These are phyloP conservation scores for Glaucomys volans DNA, from an alignment of 2,113 vertebrate genomes.

Conservation along the genomic window DNA sequence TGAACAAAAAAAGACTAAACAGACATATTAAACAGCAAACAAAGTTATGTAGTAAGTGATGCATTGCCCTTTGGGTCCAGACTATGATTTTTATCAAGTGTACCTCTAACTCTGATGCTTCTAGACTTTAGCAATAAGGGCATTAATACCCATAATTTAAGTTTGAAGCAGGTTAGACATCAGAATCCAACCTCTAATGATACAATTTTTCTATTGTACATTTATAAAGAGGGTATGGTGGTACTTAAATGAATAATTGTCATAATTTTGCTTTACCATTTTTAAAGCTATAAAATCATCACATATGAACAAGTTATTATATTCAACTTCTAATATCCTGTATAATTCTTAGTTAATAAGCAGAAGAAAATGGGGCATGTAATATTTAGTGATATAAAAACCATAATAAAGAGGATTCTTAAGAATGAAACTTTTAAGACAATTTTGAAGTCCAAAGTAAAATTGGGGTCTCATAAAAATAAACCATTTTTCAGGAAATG, in stretches of 20 bases:
- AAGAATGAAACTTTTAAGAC: background rate
- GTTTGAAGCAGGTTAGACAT: background rate
- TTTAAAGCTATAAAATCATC: background rate
- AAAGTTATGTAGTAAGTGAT: background rate
- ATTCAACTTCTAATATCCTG: background rate
- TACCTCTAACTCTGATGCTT: background rate
- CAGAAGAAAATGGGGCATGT: background rate
- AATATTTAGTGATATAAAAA: background rate
- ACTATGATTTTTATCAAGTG: background rate
- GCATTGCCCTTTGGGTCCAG: background rate
- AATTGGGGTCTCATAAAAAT: background rate
- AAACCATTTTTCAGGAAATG: background rate
- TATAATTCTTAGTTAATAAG: background rate
- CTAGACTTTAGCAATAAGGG: background rate
- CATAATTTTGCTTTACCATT: background rate
- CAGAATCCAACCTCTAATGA: background rate
- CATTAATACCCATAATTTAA: background rate
- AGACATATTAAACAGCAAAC: background rate
- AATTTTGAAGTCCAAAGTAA: background rate
- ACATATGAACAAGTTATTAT: background rate
- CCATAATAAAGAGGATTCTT: background rate
- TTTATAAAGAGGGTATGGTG: background rate
- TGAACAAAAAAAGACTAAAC: background rate
- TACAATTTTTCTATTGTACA: background rate
- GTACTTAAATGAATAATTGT: background rate